A percentile compares a stretch with the other conserved stretches of the same genome.
Conservation (phyloP, 2,113 vertebrate species). For the Notothenia coriiceps region DNA sequence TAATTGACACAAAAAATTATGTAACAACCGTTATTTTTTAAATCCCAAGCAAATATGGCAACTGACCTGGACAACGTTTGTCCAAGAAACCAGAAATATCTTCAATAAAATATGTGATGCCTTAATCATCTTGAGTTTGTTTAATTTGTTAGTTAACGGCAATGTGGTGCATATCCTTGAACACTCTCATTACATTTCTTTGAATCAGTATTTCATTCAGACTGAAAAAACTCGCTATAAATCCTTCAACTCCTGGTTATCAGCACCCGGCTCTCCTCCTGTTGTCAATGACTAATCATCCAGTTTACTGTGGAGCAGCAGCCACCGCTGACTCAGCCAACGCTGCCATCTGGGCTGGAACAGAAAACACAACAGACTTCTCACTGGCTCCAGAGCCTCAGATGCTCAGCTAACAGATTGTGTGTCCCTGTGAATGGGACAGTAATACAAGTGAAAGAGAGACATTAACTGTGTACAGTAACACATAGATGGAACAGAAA, state of each 20-base stretch:
- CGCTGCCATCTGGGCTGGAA: constrained; percentile 75
- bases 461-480: background rate
- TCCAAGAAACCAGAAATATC: background rate
- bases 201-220: constrained; percentile 13
- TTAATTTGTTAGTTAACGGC: background rate
- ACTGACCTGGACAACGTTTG: background rate
- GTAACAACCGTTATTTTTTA: background rate
- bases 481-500: background rate
- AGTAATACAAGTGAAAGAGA: background rate
- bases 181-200: constrained; percentile 1
- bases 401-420: constrained; percentile 46
- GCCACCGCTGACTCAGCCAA: constrained; percentile 68
- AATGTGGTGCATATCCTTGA: background rate
- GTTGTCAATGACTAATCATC: constrained; percentile 50
- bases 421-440: background rate
- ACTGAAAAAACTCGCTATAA: constrained; percentile 4
- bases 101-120: background rate
- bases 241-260: background rate
- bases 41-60: background rate
- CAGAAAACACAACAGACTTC: constrained; percentile 54
- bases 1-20: background rate
- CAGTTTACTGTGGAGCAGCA: constrained; percentile 44
- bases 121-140: background rate
- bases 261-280: constrained; percentile 5
- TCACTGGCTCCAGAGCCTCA: constrained; percentile 36